phyloP scores from a whole-genome alignment of 2,888 invertebrate genomes.

The Eustalomyia histrio region DNA sequence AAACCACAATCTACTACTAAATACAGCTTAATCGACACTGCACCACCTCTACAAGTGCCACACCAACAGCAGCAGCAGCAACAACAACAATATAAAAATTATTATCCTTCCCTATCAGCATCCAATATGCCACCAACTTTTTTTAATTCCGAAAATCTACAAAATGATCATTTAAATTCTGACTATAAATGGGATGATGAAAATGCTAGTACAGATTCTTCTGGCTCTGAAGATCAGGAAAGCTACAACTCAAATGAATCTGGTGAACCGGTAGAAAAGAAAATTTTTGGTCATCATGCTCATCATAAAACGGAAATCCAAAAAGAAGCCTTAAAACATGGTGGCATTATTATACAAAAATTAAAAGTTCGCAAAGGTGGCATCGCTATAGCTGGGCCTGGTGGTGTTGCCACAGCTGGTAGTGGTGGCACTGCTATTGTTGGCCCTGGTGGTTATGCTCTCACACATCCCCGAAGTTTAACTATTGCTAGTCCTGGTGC shows the following conservation, averaged over 20 bases:
- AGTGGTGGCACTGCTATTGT: slow-evolving; percentile 90
- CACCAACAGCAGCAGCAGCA: too few relatives aligned
- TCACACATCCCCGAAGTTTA: slow-evolving; percentile 87
- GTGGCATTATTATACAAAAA: slow-evolving; percentile 85
- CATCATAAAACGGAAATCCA: slow-evolving; percentile 72
- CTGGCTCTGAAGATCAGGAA: slow-evolving; percentile 61
- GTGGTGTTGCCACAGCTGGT: slow-evolving; percentile 90
- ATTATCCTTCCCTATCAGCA: not conserved
- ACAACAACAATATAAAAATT: slow-evolving; percentile 25
- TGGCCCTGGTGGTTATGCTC: slow-evolving; percentile 88
- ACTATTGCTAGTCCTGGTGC: slow-evolving; percentile 89
- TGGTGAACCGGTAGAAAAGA: slow-evolving; percentile 71
- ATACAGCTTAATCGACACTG: slow-evolving; percentile 61
- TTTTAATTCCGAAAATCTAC: slow-evolving; percentile 48
- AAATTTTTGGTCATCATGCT: slow-evolving; percentile 71
- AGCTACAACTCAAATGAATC: slow-evolving; percentile 53
- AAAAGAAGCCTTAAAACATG: slow-evolving; percentile 77
- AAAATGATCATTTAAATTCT: slow-evolving; percentile 59
- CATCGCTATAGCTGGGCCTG: slow-evolving; percentile 89
- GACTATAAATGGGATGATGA: slow-evolving; percentile 76
- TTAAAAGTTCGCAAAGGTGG: slow-evolving; percentile 87
- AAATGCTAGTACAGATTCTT: slow-evolving; percentile 69
- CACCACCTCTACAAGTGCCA: slow-evolving; percentile 63
- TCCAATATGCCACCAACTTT: slow-evolving; percentile 53
- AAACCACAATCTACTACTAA: slow-evolving; percentile 45